These are phyloP conservation scores for Tragopan temminckii DNA, from an alignment of 2,797 vertebrate species.

Conservation along the genomic window DNA sequence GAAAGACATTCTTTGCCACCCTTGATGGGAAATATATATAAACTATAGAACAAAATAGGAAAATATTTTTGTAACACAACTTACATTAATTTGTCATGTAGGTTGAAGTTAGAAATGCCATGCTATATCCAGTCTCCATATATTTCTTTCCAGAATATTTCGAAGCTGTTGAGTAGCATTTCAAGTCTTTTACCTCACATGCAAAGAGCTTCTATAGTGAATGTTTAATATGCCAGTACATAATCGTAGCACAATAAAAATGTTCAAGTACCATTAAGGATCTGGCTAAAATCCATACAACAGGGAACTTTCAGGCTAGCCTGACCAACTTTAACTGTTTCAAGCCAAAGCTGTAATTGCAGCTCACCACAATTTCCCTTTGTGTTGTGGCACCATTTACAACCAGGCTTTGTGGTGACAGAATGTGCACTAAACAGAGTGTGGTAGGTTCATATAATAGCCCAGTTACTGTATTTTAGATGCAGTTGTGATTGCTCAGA, in stretches of 20 bases:
- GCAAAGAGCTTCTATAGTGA: background rate
- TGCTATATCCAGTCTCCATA: background rate
- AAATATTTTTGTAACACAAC: background rate
- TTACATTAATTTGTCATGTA: background rate
- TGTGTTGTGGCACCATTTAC: background rate
- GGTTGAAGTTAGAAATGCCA: background rate
- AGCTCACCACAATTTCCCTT: background rate
- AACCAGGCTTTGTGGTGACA: background rate
- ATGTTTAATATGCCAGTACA: conserved; percentile 14
- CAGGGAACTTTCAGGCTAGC: background rate
- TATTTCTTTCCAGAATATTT: background rate
- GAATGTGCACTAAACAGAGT: background rate
- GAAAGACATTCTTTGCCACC: background rate
- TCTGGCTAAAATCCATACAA: background rate
- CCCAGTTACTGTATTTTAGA: background rate
- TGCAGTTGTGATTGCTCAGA: background rate
- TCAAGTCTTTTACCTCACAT: background rate
- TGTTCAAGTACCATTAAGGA: background rate
- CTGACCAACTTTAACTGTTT: background rate
- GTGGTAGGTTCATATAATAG: background rate
- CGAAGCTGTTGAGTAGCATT: background rate
- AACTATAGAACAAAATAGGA: background rate
- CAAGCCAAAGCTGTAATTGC: background rate
- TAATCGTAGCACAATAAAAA: background rate
- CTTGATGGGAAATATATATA: background rate